Evolutionary conservation across 2,888 invertebrate genomes (phyloP), one percentile per base, ranked within the genome.

Genomic region (Drepanosiphum platanoidis): DNA sequence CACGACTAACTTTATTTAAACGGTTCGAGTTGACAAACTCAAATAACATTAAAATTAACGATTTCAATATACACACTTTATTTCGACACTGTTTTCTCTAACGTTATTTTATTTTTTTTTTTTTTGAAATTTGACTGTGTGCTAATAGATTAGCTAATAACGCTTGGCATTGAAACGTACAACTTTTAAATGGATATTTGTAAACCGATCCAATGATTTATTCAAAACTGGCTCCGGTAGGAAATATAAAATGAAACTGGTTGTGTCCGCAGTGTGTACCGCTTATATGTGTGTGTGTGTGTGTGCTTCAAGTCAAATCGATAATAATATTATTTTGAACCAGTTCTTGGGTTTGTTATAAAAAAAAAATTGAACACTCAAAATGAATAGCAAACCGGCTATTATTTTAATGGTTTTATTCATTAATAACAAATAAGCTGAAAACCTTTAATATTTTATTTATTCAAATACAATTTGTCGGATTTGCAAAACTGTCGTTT

Each of bases 211-310:
- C 5, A 36, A 15, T 32, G 9, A 52, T 52, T 52, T n/a, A 11
- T 52, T 52, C 46, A 32, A 74, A 74, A 34, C n/a, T 34, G 34
- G 32, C 22, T 34, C 11, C 5, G 18, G n/a, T 74, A 52, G 1
- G 18, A 74, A 74, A 52, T 34, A 74, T 32, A 52, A 30, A n/a
- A n/a, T 52, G 1, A 52, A 74, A 74, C 52, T 74, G 74, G 74
- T 52, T 74, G n/a, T 32, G n/a, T 52, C 22, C 22, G n/a, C n/a
- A n/a, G n/a, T n/a, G n/a, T n/a, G n/a, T n/a, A n/a, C n/a, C n/a
- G n/a, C n/a, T n/a, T n/a, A n/a, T n/a, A n/a, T n/a, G n/a, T n/a
- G n/a, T n/a, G n/a, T n/a, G n/a, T 13, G 13, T 9, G 74, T 27
- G 13, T 5, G 15, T 30, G 8, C 0, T 27, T 32, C 46, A 22